Conservation (phyloP, 2,888 invertebrate species). For the Cybosia mesomella region DNA sequence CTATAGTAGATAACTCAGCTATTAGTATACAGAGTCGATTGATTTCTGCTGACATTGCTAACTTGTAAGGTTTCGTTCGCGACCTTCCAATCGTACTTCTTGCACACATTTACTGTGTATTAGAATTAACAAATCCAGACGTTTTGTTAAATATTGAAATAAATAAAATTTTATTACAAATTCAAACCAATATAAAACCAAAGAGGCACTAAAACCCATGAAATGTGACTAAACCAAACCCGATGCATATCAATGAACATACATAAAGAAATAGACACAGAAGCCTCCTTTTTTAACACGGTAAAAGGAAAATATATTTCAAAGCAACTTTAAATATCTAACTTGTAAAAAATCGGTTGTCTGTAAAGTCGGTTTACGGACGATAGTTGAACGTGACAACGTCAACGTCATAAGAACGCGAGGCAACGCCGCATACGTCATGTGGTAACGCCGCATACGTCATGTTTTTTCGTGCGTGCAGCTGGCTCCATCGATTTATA, state of each 20-base stretch:
- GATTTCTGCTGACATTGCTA: conserved; percentile 66
- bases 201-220: background rate
- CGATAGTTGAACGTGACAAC: no score
- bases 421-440: no score
- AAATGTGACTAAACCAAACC: background rate
- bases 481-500: no score
- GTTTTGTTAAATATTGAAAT: background rate
- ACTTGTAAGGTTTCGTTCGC: conserved; percentile 64
- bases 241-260: no score
- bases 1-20: conserved; percentile 21
- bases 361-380: no score
- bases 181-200: no score
- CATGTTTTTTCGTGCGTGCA: no score
- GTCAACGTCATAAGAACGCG: no score
- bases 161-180: background rate
- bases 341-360: no score
- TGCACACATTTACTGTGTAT: conserved; percentile 45
- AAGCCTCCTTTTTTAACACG: no score
- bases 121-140: conserved; percentile 22
- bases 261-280: no score
- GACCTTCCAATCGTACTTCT: conserved; percentile 57
- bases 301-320: background rate
- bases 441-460: no score
- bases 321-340: background rate
- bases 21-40: conserved; percentile 49